Percentiles rank a stretch among this genome's conserved stretches.
Conservation (phyloP, 2,113 vertebrate species). For the Galeopterus variegatus region DNA sequence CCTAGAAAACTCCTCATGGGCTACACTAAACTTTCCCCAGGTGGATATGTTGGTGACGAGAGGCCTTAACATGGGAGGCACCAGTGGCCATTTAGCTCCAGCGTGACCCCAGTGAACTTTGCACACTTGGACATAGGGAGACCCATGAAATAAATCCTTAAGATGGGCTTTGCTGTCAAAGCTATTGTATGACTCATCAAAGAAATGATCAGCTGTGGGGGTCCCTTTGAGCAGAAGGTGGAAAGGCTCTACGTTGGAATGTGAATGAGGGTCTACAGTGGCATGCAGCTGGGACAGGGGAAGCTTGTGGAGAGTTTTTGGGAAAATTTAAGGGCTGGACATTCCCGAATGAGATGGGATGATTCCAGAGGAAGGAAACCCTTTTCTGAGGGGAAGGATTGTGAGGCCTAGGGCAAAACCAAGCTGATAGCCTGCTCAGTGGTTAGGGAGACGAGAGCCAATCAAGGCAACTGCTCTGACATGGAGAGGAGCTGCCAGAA, state of each 20-base stretch:
- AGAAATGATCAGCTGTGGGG: accelerated
- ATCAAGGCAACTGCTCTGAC: neutral
- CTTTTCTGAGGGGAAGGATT: neutral
- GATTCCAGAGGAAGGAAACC: neutral
- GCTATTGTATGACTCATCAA: neutral
- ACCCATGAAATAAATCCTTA: neutral
- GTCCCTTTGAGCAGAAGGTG: neutral
- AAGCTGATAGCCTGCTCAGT: no score
- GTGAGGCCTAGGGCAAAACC: neutral
- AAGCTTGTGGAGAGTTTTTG: neutral
- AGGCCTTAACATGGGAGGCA: neutral
- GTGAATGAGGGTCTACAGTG: accelerated
- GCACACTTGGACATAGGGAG: accelerated
- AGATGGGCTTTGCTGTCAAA: no score
- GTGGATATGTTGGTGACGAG: neutral
- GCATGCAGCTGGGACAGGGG: neutral
- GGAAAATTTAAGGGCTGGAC: neutral
- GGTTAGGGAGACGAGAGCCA: neutral
- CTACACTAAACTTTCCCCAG: neutral
- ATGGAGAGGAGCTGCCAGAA: neutral
- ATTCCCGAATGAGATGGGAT: neutral
- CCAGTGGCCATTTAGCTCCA: neutral
- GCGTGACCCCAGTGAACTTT: neutral
- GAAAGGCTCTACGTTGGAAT: accelerated
- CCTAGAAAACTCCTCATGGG: neutral